These are phyloP conservation scores for Cepaea nemoralis DNA, from an alignment of 1,140 invertebrate species.

Conservation along the genomic window DNA sequence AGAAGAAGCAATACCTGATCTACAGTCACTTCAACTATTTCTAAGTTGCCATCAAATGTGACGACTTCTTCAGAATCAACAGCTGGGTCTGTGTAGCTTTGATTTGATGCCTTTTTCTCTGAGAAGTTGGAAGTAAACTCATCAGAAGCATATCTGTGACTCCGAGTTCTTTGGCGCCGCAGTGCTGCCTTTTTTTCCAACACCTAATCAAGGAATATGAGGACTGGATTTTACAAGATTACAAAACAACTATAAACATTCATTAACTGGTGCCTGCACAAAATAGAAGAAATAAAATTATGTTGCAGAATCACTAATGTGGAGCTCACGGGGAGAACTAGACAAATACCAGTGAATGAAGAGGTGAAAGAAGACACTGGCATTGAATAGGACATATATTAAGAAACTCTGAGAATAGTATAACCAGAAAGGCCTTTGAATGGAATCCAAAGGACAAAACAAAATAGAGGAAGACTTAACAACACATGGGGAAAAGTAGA, in stretches of 20 bases:
- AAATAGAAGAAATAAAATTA: too few relatives aligned
- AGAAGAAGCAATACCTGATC: constrained; percentile 33
- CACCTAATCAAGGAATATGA: constrained; percentile 19
- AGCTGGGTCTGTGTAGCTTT: constrained; percentile 52
- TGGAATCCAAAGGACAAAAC: too few relatives aligned
- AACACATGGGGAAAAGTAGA: too few relatives aligned
- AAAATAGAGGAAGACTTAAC: too few relatives aligned
- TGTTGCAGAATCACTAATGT: too few relatives aligned
- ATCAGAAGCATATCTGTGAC: constrained; percentile 70
- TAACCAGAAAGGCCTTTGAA: too few relatives aligned
- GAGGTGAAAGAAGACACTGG: too few relatives aligned
- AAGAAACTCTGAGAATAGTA: too few relatives aligned
- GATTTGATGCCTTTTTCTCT: constrained; percentile 61
- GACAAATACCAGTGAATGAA: too few relatives aligned
- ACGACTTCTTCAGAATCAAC: constrained; percentile 44
- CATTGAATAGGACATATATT: too few relatives aligned
- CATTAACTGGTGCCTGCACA: too few relatives aligned
- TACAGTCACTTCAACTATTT: constrained; percentile 39
- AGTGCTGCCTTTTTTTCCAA: constrained; percentile 65
- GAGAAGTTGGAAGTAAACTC: constrained; percentile 72
- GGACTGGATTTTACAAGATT: not conserved
- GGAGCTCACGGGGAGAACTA: too few relatives aligned
- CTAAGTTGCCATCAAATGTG: constrained; percentile 45
- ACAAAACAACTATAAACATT: not conserved
- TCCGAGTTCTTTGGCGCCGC: constrained; percentile 65